Evolutionary conservation across 2,888 invertebrate genomes (phyloP).

Genomic region (Acheta domesticus): DNA sequence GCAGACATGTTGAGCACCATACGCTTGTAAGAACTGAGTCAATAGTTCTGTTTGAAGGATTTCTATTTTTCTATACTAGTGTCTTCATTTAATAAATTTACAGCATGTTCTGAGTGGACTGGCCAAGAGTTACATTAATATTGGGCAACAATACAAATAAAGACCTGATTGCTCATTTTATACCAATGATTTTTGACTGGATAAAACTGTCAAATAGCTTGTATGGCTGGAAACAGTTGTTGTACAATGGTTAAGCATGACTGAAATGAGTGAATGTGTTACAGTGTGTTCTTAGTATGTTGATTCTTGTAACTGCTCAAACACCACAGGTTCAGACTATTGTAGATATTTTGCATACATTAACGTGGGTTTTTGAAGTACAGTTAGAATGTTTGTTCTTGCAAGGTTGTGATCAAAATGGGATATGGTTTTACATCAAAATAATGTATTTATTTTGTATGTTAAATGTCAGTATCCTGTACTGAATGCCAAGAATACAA

Average conservation of each 20-base stretch:
- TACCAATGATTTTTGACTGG: conserved; percentile 23
- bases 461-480: background rate
- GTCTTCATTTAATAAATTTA: background rate
- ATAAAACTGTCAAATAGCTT: conserved; percentile 21
- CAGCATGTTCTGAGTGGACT: conserved; percentile 1
- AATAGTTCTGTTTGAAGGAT: background rate
- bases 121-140: background rate
- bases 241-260: conserved; percentile 5
- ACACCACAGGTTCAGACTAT: conserved; percentile 22
- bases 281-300: background rate
- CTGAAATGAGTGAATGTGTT: background rate
- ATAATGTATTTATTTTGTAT: background rate
- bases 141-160: conserved; percentile 32
- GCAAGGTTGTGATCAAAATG: conserved; percentile 25
- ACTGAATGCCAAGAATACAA: background rate
- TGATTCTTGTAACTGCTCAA: conserved; percentile 29
- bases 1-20: background rate
- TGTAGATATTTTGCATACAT: background rate
- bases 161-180: conserved; percentile 34
- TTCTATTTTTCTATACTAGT: background rate
- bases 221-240: background rate
- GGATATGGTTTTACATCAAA: conserved; percentile 18
- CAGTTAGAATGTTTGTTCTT: background rate
- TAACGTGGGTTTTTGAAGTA: background rate
- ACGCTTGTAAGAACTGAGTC: background rate